Base-by-base conservation (phyloP, 2,888 invertebrate genomes). In the Hypomecis atomaria region DNA sequence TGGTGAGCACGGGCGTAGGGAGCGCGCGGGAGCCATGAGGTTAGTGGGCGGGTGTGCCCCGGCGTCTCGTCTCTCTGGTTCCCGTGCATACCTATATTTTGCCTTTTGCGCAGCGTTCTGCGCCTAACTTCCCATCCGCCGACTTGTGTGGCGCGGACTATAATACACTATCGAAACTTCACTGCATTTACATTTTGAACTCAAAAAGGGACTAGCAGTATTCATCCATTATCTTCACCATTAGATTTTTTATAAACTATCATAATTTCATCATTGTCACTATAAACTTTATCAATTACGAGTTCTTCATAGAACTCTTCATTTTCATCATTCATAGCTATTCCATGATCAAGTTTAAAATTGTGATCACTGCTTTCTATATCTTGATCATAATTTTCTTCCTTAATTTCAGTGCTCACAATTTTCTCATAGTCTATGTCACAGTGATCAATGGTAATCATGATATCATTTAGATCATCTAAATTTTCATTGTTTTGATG, bases 221-320 rank as follows among this genome's bases (percentile, higher is more conserved):
- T 50, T 50, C 50, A 50, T n/a, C 50, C 50, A 9, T 50, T 50
- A 23, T 50, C 50, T 4, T 50, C 13, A 5, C 36, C 38, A 9
- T 6, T 50, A 50, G 5, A 50, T 38, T 13, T 13, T 11, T 37
- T 38, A 13, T 13, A 34, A 9, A 13, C 38, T 37, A 9, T 0
- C 1, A 38, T 13, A 50, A 11, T 38, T 9, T 38, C 23, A 23
- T 13, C 50, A 38, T 50, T 13, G 9, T 50, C 50, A 13, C 50
- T 50, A 11, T 50, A 50, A 23, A 23, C 37, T 13, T 50, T 38
- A 9, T 50, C 50, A 9, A 50, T 13, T 3, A 50, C 13, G 8
- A 50, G 50, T 38, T 13, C 50, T 38, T 50, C 50, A 9, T 50
- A 50, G 23, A 38, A 38, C 13, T 50, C 50, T 0, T 50, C 37